Percentiles rank a stretch among this genome's conserved stretches.
These are phyloP conservation scores for Dendrocopos noguchii DNA, from an alignment of 2,113 vertebrate genomes.

Conservation along the genomic window DNA sequence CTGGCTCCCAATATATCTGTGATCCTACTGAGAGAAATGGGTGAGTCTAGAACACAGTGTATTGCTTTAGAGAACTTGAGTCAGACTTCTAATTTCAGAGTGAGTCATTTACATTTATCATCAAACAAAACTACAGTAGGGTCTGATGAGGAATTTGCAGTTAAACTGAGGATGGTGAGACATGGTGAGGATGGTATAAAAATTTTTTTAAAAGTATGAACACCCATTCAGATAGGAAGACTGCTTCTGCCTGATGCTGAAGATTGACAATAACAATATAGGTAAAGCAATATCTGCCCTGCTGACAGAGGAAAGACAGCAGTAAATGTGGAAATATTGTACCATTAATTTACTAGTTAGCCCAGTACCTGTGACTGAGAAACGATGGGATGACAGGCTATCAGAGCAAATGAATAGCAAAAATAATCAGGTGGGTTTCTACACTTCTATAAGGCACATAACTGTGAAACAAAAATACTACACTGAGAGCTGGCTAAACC, in stretches of 20 bases:
- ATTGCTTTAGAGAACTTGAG: conserved; percentile 48
- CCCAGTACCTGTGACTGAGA: background rate
- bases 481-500: background rate
- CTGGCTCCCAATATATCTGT: background rate
- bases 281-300: background rate
- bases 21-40: background rate
- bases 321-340: background rate
- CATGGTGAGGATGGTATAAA: background rate
- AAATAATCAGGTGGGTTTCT: background rate
- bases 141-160: conserved; percentile 13
- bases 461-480: background rate
- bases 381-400: background rate
- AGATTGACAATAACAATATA: background rate
- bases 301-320: background rate
- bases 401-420: background rate
- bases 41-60: conserved; percentile 15
- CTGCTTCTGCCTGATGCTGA: background rate
- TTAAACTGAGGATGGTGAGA: background rate
- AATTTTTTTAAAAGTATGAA: background rate
- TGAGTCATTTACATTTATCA: conserved; percentile 52
- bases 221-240: background rate
- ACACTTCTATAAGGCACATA: background rate
- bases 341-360: background rate
- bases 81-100: conserved; percentile 47
- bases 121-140: conserved; percentile 20